A percentile compares a stretch with the other conserved stretches of the same genome.
phyloP scores from a whole-genome alignment of 2,797 vertebrate genomes.

The Esox masquinongy region DNA sequence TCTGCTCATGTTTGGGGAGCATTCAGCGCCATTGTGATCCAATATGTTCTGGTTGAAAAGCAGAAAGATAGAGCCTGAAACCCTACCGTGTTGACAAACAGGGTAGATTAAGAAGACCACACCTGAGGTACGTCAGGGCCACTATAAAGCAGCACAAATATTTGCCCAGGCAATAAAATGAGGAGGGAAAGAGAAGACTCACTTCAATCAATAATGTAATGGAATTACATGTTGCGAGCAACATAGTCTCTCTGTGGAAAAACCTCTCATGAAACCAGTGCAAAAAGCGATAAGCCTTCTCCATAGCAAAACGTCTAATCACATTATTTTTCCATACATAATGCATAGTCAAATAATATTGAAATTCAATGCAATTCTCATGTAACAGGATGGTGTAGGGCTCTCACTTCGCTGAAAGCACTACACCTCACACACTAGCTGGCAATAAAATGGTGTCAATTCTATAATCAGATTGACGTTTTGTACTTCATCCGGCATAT shows the following conservation, averaged over 20 bases:
- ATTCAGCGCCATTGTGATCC: conserved; percentile 43
- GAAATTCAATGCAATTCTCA: conserved; percentile 26
- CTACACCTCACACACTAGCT: not conserved
- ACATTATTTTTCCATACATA: conserved; percentile 33
- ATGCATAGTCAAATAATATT: conserved; percentile 33
- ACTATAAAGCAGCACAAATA: conserved; percentile 28
- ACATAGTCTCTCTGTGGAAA: not conserved
- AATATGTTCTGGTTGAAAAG: conserved; percentile 12
- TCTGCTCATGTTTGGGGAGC: conserved; percentile 30
- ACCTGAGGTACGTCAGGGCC: conserved; percentile 18
- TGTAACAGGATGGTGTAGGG: conserved; percentile 18
- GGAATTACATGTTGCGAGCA: conserved; percentile 30
- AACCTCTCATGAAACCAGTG: conserved; percentile 29
- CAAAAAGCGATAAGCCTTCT: not conserved
- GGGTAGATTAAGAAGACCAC: conserved; percentile 37
- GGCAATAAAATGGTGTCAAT: conserved; percentile 1
- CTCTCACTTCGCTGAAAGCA: conserved; percentile 6
- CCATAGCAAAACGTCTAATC: conserved; percentile 19
- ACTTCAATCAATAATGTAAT: conserved; percentile 42
- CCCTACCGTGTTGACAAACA: conserved; percentile 22
- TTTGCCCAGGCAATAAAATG: conserved; percentile 28
- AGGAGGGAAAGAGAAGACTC: conserved; percentile 35
- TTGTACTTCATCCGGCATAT: conserved; percentile 6
- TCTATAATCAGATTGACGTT: conserved; percentile 8
- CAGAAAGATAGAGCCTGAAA: not conserved